Percentiles rank a stretch among this genome's conserved stretches.
Conservation (phyloP, 2,888 invertebrate species). For the Ophion slaviceki region DNA sequence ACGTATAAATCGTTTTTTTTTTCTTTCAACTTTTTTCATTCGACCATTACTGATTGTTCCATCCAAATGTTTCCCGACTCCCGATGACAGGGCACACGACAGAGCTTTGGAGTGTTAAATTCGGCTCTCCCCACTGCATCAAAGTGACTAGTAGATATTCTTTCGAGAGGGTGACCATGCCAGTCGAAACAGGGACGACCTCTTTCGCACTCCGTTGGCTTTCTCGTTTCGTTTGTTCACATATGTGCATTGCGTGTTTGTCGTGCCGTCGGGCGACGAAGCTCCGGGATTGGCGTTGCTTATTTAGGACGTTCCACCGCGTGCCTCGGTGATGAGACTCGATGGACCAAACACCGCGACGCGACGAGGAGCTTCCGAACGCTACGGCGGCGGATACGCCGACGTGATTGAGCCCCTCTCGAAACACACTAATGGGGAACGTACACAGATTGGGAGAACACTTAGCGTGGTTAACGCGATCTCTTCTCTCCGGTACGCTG, state of each 20-base stretch:
- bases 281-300: constrained; percentile 67
- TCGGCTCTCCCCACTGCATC: background rate
- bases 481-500: constrained; percentile 11
- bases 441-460: constrained; percentile 77
- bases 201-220: background rate
- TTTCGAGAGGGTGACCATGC: background rate
- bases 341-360: constrained; percentile 32
- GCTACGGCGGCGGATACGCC: constrained; percentile 42
- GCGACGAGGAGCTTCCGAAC: constrained; percentile 54
- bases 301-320: constrained; percentile 68
- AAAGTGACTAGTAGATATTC: background rate
- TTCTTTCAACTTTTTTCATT: background rate
- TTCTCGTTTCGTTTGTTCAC: constrained; percentile 31
- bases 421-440: constrained; percentile 73
- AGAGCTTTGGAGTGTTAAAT: background rate
- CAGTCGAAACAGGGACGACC: constrained; percentile 23
- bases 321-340: constrained; percentile 27
- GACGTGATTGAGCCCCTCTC: constrained; percentile 62
- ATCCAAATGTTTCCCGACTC: background rate
- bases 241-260: constrained; percentile 21
- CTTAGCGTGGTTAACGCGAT: constrained; percentile 75
- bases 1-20: too few relatives aligned
- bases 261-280: constrained; percentile 19
- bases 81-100: background rate
- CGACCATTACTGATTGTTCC: background rate